Conservation (phyloP, 2,113 vertebrate genomes). For the Myotis yumanensis region DNA sequence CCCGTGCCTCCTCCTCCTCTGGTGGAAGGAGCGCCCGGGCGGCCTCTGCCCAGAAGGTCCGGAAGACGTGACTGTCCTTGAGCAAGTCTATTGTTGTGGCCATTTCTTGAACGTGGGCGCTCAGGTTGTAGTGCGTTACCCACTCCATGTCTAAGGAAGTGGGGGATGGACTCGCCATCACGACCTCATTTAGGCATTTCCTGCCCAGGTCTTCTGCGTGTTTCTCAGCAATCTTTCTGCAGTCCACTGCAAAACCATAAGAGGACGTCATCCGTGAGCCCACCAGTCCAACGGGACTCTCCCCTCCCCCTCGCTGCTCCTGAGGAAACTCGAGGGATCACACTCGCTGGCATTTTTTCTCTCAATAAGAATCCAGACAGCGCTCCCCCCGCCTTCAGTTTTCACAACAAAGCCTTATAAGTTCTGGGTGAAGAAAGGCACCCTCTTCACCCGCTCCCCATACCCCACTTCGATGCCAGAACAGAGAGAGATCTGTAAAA, state of each 20-base stretch:
- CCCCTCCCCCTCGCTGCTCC: no score
- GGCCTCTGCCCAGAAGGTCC: conserved; percentile 85
- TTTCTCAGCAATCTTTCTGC: conserved; percentile 75
- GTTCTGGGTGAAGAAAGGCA: no score
- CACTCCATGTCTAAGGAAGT: background rate
- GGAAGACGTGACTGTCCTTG: conserved; percentile 88
- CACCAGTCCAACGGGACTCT: no score
- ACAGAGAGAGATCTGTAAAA: no score
- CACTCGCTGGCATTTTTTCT: background rate
- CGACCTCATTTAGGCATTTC: conserved; percentile 73
- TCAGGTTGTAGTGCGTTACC: conserved; percentile 85
- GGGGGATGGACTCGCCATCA: conserved; percentile 76
- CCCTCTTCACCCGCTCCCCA: background rate
- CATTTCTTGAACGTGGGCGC: conserved; percentile 78
- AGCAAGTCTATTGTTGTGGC: conserved; percentile 75
- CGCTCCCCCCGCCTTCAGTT: no score
- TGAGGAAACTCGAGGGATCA: background rate
- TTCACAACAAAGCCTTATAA: no score
- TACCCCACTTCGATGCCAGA: no score
- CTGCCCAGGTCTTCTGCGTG: conserved; percentile 78
- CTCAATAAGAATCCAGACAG: accelerated
- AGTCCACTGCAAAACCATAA: conserved; percentile 82
- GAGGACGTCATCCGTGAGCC: background rate
- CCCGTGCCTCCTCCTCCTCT: background rate
- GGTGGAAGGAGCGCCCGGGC: conserved; percentile 17